Conservation (phyloP, 2,113 vertebrate species). For the Nycticorax nycticorax region DNA sequence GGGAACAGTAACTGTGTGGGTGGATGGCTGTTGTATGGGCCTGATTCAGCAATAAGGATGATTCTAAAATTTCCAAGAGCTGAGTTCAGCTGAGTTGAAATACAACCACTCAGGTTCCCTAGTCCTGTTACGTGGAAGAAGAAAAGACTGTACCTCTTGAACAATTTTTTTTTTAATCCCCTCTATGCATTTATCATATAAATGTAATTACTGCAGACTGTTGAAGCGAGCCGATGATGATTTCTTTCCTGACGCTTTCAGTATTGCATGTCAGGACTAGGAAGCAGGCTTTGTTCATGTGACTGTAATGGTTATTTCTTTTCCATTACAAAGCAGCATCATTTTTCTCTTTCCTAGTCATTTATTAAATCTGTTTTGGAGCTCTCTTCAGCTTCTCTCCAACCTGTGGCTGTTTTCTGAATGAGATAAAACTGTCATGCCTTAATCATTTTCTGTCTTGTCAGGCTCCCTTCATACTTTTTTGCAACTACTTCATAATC, state of each 20-base stretch:
- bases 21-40: not conserved
- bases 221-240: not conserved
- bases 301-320: not conserved
- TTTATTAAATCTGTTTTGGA: not conserved
- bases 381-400: not conserved
- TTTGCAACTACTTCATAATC: not conserved
- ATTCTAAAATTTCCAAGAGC: not conserved
- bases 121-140: not conserved
- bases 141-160: not conserved
- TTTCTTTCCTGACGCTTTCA: not conserved
- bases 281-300: not conserved
- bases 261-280: not conserved
- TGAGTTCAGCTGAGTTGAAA: not conserved
- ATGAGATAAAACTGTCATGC: not conserved
- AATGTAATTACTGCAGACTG: not conserved
- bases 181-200: not conserved
- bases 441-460: not conserved
- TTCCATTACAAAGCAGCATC: not conserved
- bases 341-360: not conserved
- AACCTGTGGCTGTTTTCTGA: not conserved
- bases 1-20: not conserved
- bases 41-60: not conserved
- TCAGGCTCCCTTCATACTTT: not conserved
- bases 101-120: not conserved
- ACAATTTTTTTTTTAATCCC: not conserved